These are phyloP conservation scores for Sus cebifrons DNA, from an alignment of 2,797 vertebrate species.

Conservation along the genomic window DNA sequence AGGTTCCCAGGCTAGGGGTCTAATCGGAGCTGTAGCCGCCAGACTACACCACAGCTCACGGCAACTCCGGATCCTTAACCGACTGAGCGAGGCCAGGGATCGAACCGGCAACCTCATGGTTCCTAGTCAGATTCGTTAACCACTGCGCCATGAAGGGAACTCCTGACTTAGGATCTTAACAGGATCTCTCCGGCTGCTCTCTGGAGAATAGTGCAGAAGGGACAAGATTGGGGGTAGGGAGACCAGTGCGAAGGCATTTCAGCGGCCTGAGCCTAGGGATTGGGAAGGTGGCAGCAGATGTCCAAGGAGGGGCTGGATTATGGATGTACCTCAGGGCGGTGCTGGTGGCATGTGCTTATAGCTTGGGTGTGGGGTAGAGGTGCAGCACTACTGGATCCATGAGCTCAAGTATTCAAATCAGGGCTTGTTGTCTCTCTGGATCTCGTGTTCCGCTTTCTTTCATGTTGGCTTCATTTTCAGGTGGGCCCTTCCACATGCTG, in stretches of 20 bases:
- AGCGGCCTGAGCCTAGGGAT: neutral
- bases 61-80: no score
- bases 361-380: no score
- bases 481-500: neutral
- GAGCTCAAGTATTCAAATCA: neutral
- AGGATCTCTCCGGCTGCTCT: neutral
- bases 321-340: no score
- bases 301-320: rapidly evolving
- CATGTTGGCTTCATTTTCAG: neutral
- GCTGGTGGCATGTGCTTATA: rapidly evolving
- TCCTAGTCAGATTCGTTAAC: no score
- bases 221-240: neutral
- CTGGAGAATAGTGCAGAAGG: rapidly evolving
- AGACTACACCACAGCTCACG: no score
- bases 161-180: neutral
- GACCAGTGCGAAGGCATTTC: rapidly evolving
- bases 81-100: no score
- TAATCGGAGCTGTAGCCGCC: no score
- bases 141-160: no score
- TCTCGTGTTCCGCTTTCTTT: neutral
- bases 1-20: no score
- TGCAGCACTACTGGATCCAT: neutral
- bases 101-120: no score
- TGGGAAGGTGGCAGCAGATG: neutral
- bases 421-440: neutral